Conservation (phyloP, 2,888 invertebrate genomes). For the Lobophora halterata region DNA sequence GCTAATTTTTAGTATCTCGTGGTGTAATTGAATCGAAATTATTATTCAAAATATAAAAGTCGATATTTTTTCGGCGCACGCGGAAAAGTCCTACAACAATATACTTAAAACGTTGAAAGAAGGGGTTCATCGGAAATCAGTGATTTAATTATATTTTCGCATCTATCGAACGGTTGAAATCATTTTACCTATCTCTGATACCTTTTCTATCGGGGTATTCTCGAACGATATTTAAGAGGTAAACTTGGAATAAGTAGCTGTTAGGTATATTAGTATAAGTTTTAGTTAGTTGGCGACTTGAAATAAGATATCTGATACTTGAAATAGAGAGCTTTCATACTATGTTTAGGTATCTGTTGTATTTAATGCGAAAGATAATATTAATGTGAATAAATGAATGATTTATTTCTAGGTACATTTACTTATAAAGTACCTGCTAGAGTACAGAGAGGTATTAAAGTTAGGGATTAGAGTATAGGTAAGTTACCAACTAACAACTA, state of each 20-base stretch:
- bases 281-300: conserved; percentile 22
- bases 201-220: conserved; percentile 12
- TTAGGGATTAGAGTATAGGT: conserved; percentile 1
- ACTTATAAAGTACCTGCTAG: background rate
- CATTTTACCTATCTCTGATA: background rate
- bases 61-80: too few species aligned
- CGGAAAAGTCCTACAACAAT: too few species aligned
- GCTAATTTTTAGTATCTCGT: too few species aligned
- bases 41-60: too few species aligned
- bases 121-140: too few species aligned
- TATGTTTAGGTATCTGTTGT: too few species aligned
- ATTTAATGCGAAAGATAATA: too few species aligned
- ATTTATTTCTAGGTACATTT: background rate
- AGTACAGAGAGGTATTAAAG: too few species aligned
- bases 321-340: conserved; percentile 11
- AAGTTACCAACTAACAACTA: too few species aligned
- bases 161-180: conserved; percentile 2
- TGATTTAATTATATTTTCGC: background rate
- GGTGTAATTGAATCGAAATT: too few species aligned
- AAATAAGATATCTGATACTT: conserved; percentile 17
- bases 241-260: conserved; percentile 31
- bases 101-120: too few species aligned
- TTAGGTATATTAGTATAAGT: conserved; percentile 25
- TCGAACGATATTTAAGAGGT: conserved; percentile 26
- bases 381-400: too few species aligned